Conservation (phyloP, 2,113 vertebrate species). For the Artemisiospiza belli region DNA sequence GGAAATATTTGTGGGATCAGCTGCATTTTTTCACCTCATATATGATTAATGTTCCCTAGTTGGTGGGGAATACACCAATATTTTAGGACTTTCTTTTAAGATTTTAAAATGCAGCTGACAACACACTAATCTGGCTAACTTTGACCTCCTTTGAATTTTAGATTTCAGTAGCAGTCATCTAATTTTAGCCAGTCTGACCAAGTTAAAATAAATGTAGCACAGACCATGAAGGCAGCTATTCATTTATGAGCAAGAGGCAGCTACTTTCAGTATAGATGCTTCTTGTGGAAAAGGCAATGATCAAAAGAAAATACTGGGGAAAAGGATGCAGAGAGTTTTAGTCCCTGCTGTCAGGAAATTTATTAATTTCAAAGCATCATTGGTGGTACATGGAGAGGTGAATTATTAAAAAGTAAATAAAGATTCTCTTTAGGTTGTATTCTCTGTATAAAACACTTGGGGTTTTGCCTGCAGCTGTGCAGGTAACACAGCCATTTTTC, state of each 20-base stretch:
- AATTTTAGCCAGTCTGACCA: conserved; percentile 1
- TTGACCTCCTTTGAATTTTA: not conserved
- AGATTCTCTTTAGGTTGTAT: not conserved
- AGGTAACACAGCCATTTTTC: not conserved
- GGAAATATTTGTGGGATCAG: not conserved
- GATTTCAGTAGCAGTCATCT: not conserved
- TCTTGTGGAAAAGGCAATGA: not conserved
- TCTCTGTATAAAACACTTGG: not conserved
- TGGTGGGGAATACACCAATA: not conserved
- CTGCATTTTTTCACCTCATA: not conserved
- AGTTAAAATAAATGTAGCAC: conserved; percentile 2
- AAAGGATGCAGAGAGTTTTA: not conserved
- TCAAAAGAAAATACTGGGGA: not conserved
- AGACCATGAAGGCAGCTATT: conserved; percentile 7
- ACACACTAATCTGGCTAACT: not conserved
- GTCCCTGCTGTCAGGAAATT: conserved; percentile 7
- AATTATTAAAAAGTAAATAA: conserved; percentile 30
- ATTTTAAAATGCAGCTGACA: not conserved
- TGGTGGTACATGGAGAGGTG: not conserved
- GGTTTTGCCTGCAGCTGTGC: not conserved
- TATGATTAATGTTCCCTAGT: not conserved
- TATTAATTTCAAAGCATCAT: conserved; percentile 27
- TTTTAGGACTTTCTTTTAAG: not conserved
- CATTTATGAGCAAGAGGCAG: not conserved
- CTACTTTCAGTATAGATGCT: not conserved